Percentiles rank a stretch among this genome's conserved stretches.
Evolutionary conservation across 2,888 invertebrate species (phyloP).

Genomic region (Notodonta dromedarius): DNA sequence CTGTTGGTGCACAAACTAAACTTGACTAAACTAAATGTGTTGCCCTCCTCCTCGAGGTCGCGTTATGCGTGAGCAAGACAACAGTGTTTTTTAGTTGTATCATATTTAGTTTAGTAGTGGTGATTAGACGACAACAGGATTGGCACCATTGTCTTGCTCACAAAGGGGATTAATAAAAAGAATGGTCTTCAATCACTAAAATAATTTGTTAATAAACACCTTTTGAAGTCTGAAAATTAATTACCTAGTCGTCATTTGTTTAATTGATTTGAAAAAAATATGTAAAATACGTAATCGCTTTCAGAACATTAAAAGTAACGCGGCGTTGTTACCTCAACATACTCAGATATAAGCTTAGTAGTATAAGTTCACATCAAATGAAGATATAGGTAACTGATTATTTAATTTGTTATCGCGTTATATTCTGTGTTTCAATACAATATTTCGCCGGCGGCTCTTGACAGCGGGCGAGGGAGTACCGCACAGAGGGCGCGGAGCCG

Average conservation of each 20-base stretch:
- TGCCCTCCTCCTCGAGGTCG: too few species aligned
- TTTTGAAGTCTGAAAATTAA: not conserved
- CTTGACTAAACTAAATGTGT: too few species aligned
- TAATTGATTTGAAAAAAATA: not conserved
- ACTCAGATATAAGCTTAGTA: too few species aligned
- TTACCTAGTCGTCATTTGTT: not conserved
- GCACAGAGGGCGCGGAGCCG: slow-evolving; percentile 33
- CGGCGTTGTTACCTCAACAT: not conserved
- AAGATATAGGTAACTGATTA: too few species aligned
- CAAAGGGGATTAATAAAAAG: slow-evolving; percentile 3
- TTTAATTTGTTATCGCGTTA: slow-evolving; percentile 25
- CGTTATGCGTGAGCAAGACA: too few species aligned
- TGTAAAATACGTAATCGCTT: not conserved
- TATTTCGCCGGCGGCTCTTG: slow-evolving; percentile 52
- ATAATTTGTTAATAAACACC: not conserved
- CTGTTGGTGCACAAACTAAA: too few species aligned
- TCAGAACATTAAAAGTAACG: not conserved
- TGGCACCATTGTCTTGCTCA: slow-evolving; percentile 18
- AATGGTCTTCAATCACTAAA: not conserved
- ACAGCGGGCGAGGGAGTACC: slow-evolving; percentile 47
- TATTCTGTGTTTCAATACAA: slow-evolving; percentile 41
- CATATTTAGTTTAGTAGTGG: too few species aligned
- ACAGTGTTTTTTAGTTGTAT: too few species aligned
- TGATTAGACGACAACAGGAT: too few species aligned
- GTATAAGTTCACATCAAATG: too few species aligned